Conservation (phyloP, 2,888 invertebrate species). For the Blastobasis adustella region DNA sequence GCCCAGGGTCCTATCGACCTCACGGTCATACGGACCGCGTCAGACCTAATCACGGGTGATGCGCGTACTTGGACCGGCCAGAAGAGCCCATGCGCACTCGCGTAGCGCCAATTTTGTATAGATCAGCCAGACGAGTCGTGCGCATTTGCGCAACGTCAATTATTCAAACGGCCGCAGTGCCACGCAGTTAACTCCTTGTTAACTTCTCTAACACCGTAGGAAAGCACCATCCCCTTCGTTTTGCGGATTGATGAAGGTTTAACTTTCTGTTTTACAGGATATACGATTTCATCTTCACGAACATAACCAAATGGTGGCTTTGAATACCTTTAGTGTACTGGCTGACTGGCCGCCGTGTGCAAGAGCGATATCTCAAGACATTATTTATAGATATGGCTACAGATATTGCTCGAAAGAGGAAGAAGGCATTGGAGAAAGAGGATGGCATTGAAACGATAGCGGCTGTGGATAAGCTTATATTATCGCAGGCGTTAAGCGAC, state of each 20-base stretch:
- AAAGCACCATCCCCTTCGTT: neutral
- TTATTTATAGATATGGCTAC: conserved; percentile 28
- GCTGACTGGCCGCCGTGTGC: conserved; percentile 28
- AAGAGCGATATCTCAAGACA: conserved; percentile 23
- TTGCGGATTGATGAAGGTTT: neutral
- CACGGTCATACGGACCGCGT: too few species aligned
- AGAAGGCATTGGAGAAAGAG: conserved; percentile 19
- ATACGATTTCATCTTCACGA: conserved; percentile 39
- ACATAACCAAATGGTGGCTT: conserved; percentile 55
- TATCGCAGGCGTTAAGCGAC: conserved; percentile 37
- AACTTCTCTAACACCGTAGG: too few species aligned
- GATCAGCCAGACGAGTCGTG: too few species aligned
- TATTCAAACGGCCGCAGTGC: too few species aligned
- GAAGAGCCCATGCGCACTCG: too few species aligned
- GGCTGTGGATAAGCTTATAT: conserved; percentile 45
- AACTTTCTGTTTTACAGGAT: conserved; percentile 25
- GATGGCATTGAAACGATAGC: conserved; percentile 19
- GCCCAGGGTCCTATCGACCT: too few species aligned
- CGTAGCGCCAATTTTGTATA: too few species aligned
- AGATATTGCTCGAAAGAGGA: conserved; percentile 37
- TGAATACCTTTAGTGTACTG: conserved; percentile 46
- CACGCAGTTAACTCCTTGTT: too few species aligned
- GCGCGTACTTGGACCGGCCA: too few species aligned
- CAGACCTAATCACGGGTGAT: too few species aligned
- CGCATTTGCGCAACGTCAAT: too few species aligned